phyloP scores from a whole-genome alignment of 2,113 vertebrate genomes.

The Vimba vimba region DNA sequence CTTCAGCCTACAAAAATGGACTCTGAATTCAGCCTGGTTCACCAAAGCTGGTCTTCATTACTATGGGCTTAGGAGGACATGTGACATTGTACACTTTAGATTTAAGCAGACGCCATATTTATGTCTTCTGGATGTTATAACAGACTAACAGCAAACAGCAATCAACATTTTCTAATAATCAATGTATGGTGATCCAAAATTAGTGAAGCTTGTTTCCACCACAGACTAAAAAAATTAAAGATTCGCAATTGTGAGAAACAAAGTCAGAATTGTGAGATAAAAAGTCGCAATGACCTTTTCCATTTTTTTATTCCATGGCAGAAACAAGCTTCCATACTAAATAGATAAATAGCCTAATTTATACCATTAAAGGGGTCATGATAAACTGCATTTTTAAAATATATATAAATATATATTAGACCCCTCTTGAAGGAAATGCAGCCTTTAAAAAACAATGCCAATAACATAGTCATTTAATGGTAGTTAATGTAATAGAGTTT shows the following conservation, averaged over 20 bases:
- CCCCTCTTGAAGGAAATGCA: neutral
- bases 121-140: neutral
- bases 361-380: neutral
- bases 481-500: neutral
- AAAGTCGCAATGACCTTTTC: too few relatives aligned
- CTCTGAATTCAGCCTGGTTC: neutral
- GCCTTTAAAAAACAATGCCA: neutral
- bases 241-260: too few relatives aligned
- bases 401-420: neutral
- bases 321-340: too few relatives aligned
- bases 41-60: neutral
- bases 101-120: neutral
- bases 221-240: too few relatives aligned
- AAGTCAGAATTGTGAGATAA: too few relatives aligned
- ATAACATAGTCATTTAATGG: neutral
- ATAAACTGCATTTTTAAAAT: too few relatives aligned
- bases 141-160: too few relatives aligned
- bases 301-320: too few relatives aligned
- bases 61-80: neutral
- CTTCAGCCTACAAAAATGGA: neutral
- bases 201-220: too few relatives aligned
- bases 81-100: neutral
- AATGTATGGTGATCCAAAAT: neutral
- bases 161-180: neutral
- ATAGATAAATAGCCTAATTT: too few relatives aligned